Conservation (phyloP, 2,113 vertebrate species). For the Hyaena hyaena region DNA sequence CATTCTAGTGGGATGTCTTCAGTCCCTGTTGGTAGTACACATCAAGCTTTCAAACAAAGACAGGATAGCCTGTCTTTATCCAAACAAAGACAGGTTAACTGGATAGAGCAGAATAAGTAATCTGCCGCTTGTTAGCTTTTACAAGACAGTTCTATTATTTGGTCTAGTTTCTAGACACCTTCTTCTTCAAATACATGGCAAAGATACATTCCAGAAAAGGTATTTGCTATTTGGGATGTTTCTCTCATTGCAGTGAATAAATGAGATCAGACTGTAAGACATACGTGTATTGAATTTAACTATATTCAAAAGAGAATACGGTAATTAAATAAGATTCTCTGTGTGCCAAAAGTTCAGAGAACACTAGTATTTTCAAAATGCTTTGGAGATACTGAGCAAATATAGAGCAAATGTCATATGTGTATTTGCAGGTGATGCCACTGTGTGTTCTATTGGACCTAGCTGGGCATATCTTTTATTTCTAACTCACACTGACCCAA, state of each 20-base stretch:
- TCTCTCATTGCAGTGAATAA: not conserved
- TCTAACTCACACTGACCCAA: not conserved
- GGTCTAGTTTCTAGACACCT: not conserved
- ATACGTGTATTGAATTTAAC: not conserved
- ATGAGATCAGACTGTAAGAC: not conserved
- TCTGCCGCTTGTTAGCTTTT: not conserved
- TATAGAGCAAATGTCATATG: not conserved
- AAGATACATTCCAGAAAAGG: not conserved
- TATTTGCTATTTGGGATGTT: not conserved
- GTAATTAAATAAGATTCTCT: not conserved
- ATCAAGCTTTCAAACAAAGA: not conserved
- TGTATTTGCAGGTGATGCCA: not conserved
- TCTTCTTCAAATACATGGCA: not conserved
- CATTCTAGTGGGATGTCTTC: not conserved
- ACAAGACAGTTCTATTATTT: not conserved
- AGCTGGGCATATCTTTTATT: not conserved
- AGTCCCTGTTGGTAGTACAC: not conserved
- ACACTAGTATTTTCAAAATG: constrained; percentile 24
- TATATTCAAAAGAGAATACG: not conserved
- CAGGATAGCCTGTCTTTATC: not conserved
- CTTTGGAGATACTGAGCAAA: not conserved
- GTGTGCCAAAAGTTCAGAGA: not conserved
- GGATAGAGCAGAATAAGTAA: not conserved
- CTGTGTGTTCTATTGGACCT: not conserved
- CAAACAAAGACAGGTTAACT: not conserved